A percentile compares a stretch with the other conserved stretches of the same genome.
Conservation (phyloP, 2,797 vertebrate species). For the Falco peregrinus region DNA sequence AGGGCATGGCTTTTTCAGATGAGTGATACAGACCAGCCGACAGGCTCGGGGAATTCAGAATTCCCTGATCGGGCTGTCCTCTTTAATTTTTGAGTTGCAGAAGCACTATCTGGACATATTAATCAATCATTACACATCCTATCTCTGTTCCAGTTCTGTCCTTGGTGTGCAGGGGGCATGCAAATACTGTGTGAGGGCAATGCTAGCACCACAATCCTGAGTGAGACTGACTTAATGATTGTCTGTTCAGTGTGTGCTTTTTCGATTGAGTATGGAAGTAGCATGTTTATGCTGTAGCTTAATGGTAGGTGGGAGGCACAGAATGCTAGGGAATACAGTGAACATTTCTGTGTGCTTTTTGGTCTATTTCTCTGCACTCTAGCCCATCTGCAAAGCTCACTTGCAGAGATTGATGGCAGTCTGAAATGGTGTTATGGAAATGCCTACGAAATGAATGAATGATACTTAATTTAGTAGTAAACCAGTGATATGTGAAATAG, state of each 20-base stretch:
- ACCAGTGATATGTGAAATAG: neutral
- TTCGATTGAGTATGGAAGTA: neutral
- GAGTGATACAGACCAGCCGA: neutral
- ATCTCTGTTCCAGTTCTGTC: neutral
- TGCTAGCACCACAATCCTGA: neutral
- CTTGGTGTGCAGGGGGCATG: neutral
- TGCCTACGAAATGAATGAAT: neutral
- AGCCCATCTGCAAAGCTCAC: neutral
- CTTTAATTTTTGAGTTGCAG: neutral
- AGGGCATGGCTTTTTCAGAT: neutral
- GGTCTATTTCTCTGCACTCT: neutral
- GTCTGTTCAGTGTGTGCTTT: neutral
- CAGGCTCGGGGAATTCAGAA: neutral
- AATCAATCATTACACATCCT: neutral
- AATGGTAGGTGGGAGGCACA: neutral
- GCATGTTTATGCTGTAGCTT: neutral
- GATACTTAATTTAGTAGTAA: neutral
- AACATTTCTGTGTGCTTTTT: neutral
- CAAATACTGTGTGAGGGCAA: neutral
- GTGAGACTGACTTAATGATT: neutral
- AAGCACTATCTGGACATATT: neutral
- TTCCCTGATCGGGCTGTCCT: neutral
- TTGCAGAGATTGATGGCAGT: neutral
- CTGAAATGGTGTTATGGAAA: neutral
- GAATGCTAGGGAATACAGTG: neutral